Percentiles rank a stretch among this genome's conserved stretches.
These are phyloP conservation scores for Scrobipalpa costella DNA, from an alignment of 2,888 invertebrate species.

Conservation along the genomic window DNA sequence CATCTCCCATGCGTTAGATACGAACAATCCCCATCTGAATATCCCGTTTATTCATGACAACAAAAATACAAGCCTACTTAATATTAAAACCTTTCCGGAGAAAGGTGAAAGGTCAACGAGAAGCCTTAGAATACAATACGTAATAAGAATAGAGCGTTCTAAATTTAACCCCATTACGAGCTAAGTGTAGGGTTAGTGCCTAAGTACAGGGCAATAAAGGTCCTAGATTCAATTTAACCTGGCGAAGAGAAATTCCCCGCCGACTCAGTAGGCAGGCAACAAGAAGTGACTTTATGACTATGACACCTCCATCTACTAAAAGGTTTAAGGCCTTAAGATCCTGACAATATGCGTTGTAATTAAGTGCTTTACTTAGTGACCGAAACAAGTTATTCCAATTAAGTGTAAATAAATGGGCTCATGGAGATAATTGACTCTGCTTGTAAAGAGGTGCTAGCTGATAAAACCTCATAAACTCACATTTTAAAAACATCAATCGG, in stretches of 20 bases:
- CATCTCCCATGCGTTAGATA: conserved; percentile 12
- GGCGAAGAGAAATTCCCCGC: conserved; percentile 29
- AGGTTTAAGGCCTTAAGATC: conserved; percentile 14
- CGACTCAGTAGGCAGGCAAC: conserved; percentile 29
- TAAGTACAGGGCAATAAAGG: conserved; percentile 19
- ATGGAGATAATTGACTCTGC: conserved; percentile 14
- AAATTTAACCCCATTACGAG: conserved; percentile 15
- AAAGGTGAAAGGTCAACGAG: conserved; percentile 17
- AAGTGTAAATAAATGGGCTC: conserved; percentile 15
- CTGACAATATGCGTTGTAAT: conserved; percentile 18
- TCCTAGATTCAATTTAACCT: conserved; percentile 27
- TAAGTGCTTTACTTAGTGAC: conserved; percentile 19
- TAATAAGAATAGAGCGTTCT: conserved; percentile 18
- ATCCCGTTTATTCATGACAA: conserved; percentile 3
- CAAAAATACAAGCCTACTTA: background rate
- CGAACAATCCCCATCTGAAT: background rate
- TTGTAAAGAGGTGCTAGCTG: conserved; percentile 12
- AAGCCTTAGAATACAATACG: conserved; percentile 14
- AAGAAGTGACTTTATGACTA: conserved; percentile 30
- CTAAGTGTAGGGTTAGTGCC: conserved; percentile 9
- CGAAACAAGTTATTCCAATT: conserved; percentile 23
- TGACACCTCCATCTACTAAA: conserved; percentile 28
- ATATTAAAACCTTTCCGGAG: conserved; percentile 9
- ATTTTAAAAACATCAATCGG: conserved; percentile 21
- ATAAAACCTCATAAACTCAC: conserved; percentile 11